phyloP scores from a whole-genome alignment of 2,888 invertebrate species.

The Cancer borealis region DNA sequence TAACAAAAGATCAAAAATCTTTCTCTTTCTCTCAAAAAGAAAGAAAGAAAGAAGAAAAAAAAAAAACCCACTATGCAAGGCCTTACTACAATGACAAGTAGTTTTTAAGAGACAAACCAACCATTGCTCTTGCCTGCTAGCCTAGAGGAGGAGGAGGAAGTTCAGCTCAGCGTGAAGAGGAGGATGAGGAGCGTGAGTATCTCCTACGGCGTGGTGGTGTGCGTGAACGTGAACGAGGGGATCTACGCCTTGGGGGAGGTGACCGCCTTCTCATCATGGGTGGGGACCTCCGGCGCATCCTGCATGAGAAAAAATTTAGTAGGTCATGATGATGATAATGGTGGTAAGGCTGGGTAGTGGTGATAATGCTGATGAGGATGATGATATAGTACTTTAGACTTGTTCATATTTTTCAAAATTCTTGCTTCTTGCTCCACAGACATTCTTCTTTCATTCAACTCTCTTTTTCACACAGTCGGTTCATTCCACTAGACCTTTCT shows the following conservation, averaged over 20 bases:
- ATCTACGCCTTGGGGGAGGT: constrained; percentile 70
- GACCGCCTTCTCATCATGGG: constrained; percentile 69
- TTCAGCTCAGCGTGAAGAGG: constrained; percentile 72
- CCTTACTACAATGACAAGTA: neutral
- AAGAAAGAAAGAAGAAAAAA: neutral
- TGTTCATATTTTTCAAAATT: neutral
- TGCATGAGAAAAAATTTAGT: constrained; percentile 37
- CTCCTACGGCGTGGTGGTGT: constrained; percentile 76
- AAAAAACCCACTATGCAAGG: neutral
- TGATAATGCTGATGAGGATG: neutral
- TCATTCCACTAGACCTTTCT: too few species aligned
- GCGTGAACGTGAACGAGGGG: constrained; percentile 68
- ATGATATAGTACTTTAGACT: neutral
- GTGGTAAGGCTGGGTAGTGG: neutral
- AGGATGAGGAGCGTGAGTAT: constrained; percentile 76
- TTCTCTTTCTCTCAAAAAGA: neutral
- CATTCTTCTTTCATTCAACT: too few species aligned
- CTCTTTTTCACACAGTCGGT: too few species aligned
- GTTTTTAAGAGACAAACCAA: neutral
- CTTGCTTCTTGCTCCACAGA: too few species aligned
- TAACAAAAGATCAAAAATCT: neutral
- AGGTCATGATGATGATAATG: neutral
- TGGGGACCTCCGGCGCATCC: constrained; percentile 73
- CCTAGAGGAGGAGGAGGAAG: neutral
- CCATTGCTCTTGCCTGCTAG: neutral